phyloP scores from a whole-genome alignment of 2,888 invertebrate genomes.

The Agrilus cyanescens region DNA sequence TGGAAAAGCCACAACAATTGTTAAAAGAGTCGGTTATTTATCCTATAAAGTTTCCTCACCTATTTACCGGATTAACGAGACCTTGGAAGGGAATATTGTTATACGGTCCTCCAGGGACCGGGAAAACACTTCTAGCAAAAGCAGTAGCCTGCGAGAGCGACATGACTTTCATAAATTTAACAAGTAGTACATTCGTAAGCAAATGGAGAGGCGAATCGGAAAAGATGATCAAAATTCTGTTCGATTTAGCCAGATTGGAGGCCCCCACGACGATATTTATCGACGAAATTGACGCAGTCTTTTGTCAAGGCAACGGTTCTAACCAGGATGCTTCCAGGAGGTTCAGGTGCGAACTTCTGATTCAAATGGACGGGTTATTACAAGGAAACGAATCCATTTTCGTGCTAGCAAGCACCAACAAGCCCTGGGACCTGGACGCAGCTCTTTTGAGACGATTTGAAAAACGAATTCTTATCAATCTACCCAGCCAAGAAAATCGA shows the following conservation, averaged over 20 bases:
- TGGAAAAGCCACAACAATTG: constrained; percentile 59
- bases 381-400: constrained; percentile 54
- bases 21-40: constrained; percentile 81
- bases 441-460: constrained; percentile 82
- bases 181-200: constrained; percentile 79
- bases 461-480: constrained; percentile 68
- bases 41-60: constrained; percentile 59
- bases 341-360: constrained; percentile 79
- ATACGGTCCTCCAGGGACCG: constrained; percentile 68
- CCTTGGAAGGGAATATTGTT: constrained; percentile 66
- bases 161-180: constrained; percentile 80
- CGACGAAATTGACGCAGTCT: constrained; percentile 83
- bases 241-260: constrained; percentile 67
- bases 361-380: constrained; percentile 71
- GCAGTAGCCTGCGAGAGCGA: constrained; percentile 72
- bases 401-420: constrained; percentile 78
- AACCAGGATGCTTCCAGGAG: constrained; percentile 81
- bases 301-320: constrained; percentile 51
- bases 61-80: constrained; percentile 54
- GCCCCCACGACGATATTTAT: constrained; percentile 87
- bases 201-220: constrained; percentile 97
- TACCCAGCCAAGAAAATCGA: constrained; percentile 61
- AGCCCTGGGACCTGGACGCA: constrained; percentile 87
- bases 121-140: constrained; percentile 83
- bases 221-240: constrained; percentile 78